Percentiles rank a stretch among this genome's conserved stretches.
Conservation (phyloP, 2,113 vertebrate species). For the Hassar affinis region DNA sequence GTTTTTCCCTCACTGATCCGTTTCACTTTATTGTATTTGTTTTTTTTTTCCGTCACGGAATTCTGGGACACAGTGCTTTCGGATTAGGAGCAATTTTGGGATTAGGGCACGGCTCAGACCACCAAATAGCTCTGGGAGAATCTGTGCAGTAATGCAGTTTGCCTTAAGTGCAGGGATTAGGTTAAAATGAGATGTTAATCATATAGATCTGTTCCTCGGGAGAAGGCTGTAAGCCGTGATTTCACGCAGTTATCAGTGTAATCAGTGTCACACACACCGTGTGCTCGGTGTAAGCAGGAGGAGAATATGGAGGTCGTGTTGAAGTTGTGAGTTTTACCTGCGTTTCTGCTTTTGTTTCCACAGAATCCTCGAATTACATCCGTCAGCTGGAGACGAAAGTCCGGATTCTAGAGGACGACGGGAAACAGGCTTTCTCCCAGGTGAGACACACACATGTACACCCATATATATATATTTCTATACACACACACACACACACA, state of each 20-base stretch:
- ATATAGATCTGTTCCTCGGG: not conserved
- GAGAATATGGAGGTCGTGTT: not conserved
- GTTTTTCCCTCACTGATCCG: not conserved
- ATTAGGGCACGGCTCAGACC: slow-evolving; percentile 42
- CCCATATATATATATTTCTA: no score
- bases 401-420: slow-evolving; percentile 82
- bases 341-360: slow-evolving; percentile 47
- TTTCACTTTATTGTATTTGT: not conserved
- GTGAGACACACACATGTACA: slow-evolving; percentile 60
- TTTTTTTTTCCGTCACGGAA: not conserved
- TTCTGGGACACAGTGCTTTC: slow-evolving; percentile 23
- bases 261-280: no score
- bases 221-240: not conserved
- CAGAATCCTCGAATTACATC: slow-evolving; percentile 80
- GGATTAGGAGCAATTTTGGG: slow-evolving; percentile 43
- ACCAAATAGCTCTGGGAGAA: slow-evolving; percentile 32
- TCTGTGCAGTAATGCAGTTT: slow-evolving; percentile 33
- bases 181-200: slow-evolving; percentile 4
- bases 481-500: not conserved
- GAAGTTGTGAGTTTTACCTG: not conserved
- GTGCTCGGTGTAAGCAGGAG: not conserved
- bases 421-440: slow-evolving; percentile 77
- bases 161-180: slow-evolving; percentile 9
- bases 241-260: not conserved
- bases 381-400: slow-evolving; percentile 85